Base-by-base conservation (phyloP, 2,113 vertebrate species). In the Brachyistius frenatus region DNA sequence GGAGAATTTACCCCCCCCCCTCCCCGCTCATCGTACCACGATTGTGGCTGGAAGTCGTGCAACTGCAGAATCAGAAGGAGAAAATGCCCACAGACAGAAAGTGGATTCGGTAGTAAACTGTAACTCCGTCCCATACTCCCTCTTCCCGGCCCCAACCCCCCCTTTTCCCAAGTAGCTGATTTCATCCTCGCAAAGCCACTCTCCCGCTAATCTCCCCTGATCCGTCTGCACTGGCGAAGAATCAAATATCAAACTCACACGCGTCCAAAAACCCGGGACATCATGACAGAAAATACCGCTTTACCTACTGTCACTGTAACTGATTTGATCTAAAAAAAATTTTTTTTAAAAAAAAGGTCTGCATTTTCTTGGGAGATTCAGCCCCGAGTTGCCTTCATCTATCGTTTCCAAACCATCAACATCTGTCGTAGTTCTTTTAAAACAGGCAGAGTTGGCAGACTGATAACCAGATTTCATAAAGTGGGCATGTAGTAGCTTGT, bases 171-270 rank as follows among this genome's bases (percentile, higher is more conserved):
- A 93, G 91, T 93, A 91, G 91, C 89, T 86, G 91, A 92, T 90
- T 92, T 91, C 84, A 93, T 90, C 91, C 80, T 81, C 44, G 86
- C 81, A 91, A 92, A 92, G 86, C 86, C 90, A 90, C 79, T 90
- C 86, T 89, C 86, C 66, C 88, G 78, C 83, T 91, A 92, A 93
- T 94, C 93, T 90, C 72, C 83, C 23, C 68, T 89, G 89, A 94
- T 92, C 92, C 80, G 33, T 84, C 78, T 85, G 76, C 82, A 82
- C 80, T 86, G 84, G 85, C 84, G 90, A 85, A 86, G 86, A 87
- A 73, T 92, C 86, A 88, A 65, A 91, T 90, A 85, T 87, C 85
- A 90, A 76, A 89, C 69, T 66, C 71, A 66, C 39, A 67, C 61
- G 81, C 8, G 16, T 36, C 52, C 60, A 76, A 76, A 73, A 85